phyloP scores from a whole-genome alignment of 2,113 vertebrate genomes.

The Nibea coibor region DNA sequence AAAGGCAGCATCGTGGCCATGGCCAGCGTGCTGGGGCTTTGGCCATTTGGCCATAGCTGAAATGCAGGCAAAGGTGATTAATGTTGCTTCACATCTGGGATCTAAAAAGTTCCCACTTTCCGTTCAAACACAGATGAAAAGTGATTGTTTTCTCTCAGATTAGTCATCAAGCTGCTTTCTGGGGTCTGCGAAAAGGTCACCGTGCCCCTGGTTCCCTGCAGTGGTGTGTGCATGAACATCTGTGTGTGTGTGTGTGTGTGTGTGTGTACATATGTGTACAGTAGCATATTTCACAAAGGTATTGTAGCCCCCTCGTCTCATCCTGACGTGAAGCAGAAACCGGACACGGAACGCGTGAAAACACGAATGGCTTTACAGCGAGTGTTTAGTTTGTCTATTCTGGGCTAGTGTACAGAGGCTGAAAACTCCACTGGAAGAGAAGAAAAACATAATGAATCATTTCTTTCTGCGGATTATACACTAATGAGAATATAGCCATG shows the following conservation, averaged over 20 bases:
- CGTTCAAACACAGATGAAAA: constrained; percentile 71
- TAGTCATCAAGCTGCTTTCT: constrained; percentile 65
- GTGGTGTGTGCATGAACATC: not conserved
- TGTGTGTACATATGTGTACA: not conserved
- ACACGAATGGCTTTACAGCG: too few species aligned
- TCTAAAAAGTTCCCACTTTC: constrained; percentile 67
- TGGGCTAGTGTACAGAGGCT: too few species aligned
- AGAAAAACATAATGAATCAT: too few species aligned
- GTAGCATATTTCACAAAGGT: not conserved
- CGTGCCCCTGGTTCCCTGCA: constrained; percentile 14
- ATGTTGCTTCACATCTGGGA: constrained; percentile 65
- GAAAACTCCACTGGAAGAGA: too few species aligned
- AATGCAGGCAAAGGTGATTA: constrained; percentile 76
- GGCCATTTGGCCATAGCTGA: constrained; percentile 69
- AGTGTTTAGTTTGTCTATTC: too few species aligned
- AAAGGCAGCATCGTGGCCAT: constrained; percentile 19
- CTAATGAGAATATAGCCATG: too few species aligned
- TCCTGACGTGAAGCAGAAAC: too few species aligned
- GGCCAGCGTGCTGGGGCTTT: constrained; percentile 42
- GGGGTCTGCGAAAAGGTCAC: constrained; percentile 54
- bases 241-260: not conserved
- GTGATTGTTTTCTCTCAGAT: constrained; percentile 66
- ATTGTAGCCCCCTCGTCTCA: too few species aligned
- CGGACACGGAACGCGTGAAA: too few species aligned
- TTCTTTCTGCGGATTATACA: too few species aligned